Percentiles rank a stretch among this genome's conserved stretches.
phyloP scores from a whole-genome alignment of 2,888 invertebrate species.

The Caenorhabditis zanzibari region DNA sequence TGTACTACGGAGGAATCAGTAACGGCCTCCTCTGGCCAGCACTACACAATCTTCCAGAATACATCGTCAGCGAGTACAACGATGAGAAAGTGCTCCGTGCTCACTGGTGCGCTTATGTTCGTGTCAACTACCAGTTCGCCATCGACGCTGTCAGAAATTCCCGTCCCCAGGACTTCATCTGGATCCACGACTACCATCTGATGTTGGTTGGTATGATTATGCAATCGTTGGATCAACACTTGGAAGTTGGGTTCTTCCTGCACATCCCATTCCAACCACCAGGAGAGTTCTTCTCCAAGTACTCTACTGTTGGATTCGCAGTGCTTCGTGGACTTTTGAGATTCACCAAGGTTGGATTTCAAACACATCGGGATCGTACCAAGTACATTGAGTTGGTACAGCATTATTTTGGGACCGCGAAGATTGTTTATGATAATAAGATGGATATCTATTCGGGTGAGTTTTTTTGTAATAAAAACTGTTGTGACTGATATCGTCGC shows the following conservation, averaged over 20 bases:
- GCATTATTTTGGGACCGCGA: conserved; percentile 77
- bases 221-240: conserved; percentile 87
- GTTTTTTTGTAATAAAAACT: conserved; percentile 10
- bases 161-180: conserved; percentile 88
- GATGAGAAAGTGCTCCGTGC: conserved; percentile 77
- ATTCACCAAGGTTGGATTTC: conserved; percentile 88
- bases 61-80: conserved; percentile 82
- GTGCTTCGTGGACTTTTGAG: conserved; percentile 93
- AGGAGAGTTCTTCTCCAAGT: conserved; percentile 89
- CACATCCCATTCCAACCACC: conserved; percentile 96
- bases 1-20: conserved; percentile 68
- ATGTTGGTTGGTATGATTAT: conserved; percentile 95
- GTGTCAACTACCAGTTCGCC: conserved; percentile 83
- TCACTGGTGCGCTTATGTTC: conserved; percentile 83
- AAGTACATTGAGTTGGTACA: conserved; percentile 79
- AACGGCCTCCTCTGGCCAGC: conserved; percentile 83
- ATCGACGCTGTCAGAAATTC: conserved; percentile 83
- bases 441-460: conserved; percentile 77
- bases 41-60: conserved; percentile 83
- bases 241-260: conserved; percentile 91
- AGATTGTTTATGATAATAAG: conserved; percentile 75
- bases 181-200: conserved; percentile 96
- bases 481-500: not conserved
- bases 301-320: conserved; percentile 85
- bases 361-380: conserved; percentile 82